Percentiles rank a stretch among this genome's conserved stretches.
phyloP scores from a whole-genome alignment of 2,888 invertebrate species.

The Lycaena phlaeas region DNA sequence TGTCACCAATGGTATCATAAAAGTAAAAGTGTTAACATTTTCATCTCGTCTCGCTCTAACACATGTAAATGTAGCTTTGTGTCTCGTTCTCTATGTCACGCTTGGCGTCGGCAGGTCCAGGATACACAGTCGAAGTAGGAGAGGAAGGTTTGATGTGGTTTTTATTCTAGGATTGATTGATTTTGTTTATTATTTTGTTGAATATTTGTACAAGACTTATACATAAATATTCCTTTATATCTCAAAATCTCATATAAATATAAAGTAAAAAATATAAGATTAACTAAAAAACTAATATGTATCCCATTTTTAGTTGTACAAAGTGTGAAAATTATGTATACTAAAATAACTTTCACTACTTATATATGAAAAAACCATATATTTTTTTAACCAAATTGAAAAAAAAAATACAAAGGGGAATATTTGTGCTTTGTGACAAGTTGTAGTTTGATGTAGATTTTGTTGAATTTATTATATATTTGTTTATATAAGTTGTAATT shows the following conservation, averaged over 20 bases:
- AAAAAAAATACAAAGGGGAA: too few relatives aligned
- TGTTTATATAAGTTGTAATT: too few relatives aligned
- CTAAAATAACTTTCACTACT: too few relatives aligned
- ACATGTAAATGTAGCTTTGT: constrained; percentile 68
- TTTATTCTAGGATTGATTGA: constrained; percentile 31
- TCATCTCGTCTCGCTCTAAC: constrained; percentile 61
- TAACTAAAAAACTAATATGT: too few relatives aligned
- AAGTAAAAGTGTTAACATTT: constrained; percentile 14
- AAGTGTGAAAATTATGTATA: too few relatives aligned
- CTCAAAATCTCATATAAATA: background rate
- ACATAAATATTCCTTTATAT: background rate
- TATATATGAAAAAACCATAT: too few relatives aligned
- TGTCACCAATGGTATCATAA: constrained; percentile 12
- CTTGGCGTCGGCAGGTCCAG: constrained; percentile 57
- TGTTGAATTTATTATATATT: too few relatives aligned
- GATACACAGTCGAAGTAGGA: constrained; percentile 64
- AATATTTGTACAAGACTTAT: constrained; percentile 2
- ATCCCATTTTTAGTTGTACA: too few relatives aligned
- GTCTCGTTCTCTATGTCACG: constrained; percentile 52
- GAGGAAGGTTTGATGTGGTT: constrained; percentile 63
- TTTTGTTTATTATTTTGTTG: too few relatives aligned
- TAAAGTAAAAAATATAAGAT: background rate
- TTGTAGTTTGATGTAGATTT: too few relatives aligned
- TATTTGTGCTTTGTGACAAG: too few relatives aligned
- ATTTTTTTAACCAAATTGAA: too few relatives aligned